These are phyloP conservation scores for Chondrilla cf. caribensis DNA, from an alignment of 37 sponge, comb jelly and placozoan species.

Conservation along the genomic window DNA sequence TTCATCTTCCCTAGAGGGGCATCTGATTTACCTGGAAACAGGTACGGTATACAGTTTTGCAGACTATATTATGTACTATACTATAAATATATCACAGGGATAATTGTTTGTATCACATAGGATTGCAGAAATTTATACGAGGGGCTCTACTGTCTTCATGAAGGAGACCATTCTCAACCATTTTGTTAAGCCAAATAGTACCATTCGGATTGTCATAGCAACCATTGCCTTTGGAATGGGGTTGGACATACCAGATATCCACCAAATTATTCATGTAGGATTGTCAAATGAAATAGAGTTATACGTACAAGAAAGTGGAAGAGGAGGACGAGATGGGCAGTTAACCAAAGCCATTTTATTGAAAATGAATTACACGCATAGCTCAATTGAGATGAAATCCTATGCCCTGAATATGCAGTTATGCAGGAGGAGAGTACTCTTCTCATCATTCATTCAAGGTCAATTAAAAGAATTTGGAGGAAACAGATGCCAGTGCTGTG, in stretches of 20 bases:
- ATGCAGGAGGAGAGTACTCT: background rate
- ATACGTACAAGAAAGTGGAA: slow-evolving; percentile 10
- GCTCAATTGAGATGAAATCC: background rate
- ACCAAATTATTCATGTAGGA: background rate
- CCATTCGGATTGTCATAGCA: too few species aligned
- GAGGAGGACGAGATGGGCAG: background rate
- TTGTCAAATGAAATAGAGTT: background rate
- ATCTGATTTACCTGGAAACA: too few species aligned
- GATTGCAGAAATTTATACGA: too few species aligned
- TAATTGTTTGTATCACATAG: too few species aligned
- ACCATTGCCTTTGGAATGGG: slow-evolving; percentile 10
- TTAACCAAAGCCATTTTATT: background rate
- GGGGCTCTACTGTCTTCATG: too few species aligned
- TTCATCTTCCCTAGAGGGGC: too few species aligned
- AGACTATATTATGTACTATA: too few species aligned
- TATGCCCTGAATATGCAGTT: background rate
- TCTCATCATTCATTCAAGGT: background rate
- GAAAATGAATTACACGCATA: background rate
- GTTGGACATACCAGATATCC: background rate
- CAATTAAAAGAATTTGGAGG: background rate
- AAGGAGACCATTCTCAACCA: too few species aligned
- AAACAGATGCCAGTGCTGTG: background rate
- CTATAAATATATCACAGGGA: too few species aligned
- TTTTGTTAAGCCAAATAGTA: too few species aligned
- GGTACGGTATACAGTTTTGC: too few species aligned